Evolutionary conservation across 2,888 invertebrate genomes (phyloP).

Genomic region (Nemurella pictetii): DNA sequence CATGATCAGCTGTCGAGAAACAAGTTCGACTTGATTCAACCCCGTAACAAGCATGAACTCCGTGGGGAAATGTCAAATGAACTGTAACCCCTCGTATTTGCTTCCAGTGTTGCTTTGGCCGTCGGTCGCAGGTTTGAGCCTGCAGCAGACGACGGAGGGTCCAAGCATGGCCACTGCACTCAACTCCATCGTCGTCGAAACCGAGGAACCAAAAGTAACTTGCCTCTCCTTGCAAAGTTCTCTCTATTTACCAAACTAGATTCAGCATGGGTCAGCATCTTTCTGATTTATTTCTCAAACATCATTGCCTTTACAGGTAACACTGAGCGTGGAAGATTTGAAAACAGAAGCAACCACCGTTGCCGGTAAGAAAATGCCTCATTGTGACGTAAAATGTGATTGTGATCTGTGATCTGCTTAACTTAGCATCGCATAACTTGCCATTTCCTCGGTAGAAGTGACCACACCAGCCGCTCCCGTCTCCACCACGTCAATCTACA

Average conservation of each 20-base stretch:
- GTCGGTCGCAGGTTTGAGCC: background rate
- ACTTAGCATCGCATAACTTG: background rate
- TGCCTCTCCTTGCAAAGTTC: background rate
- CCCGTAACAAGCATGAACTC: no score
- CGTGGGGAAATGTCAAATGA: background rate
- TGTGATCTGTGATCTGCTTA: background rate
- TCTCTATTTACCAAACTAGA: background rate
- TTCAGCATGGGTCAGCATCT: background rate
- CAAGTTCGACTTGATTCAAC: no score
- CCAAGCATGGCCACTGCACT: background rate
- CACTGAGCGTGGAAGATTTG: slow-evolving; percentile 12
- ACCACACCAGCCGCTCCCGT: slow-evolving; percentile 23
- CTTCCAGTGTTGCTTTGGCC: background rate
- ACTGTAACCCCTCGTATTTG: background rate
- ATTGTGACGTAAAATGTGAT: background rate
- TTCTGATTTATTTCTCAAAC: background rate
- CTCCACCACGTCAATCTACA: slow-evolving; percentile 53
- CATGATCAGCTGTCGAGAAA: no score
- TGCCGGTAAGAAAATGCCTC: background rate
- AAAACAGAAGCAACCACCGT: slow-evolving; percentile 17
- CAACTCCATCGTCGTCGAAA: slow-evolving; percentile 1
- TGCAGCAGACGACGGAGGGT: background rate
- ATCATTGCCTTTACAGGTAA: background rate
- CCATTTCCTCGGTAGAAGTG: background rate
- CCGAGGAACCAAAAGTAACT: background rate